These are phyloP conservation scores for Chondrilla cf. caribensis DNA, from an alignment of 37 sponge, comb jelly and placozoan species.

Conservation along the genomic window DNA sequence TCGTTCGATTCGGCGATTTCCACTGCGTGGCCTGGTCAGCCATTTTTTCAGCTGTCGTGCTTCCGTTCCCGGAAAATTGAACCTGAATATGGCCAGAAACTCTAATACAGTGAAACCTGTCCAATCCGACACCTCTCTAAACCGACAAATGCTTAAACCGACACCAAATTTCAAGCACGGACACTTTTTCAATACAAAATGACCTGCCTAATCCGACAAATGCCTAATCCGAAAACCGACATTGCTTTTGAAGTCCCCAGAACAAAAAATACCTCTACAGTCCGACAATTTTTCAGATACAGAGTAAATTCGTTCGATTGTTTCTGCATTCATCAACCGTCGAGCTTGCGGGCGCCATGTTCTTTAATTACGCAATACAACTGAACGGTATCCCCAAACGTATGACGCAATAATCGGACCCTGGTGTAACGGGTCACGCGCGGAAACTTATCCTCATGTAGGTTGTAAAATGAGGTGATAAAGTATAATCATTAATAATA, in stretches of 20 bases:
- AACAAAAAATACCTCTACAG: not conserved
- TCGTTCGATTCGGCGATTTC: not conserved
- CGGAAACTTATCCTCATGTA: too few relatives aligned
- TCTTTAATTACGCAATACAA: too few relatives aligned
- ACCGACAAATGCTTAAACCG: not conserved
- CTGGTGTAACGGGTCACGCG: too few relatives aligned
- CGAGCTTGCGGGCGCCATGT: too few relatives aligned
- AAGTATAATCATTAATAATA: not conserved
- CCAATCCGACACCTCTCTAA: conserved; percentile 2
- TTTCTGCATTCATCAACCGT: not conserved
- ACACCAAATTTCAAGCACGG: not conserved
- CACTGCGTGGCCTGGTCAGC: not conserved
- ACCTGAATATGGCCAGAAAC: conserved; percentile 34
- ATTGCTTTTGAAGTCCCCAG: not conserved
- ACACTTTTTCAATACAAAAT: conserved; percentile 7
- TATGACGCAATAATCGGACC: too few relatives aligned
- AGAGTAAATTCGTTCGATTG: too few relatives aligned
- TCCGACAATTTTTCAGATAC: not conserved
- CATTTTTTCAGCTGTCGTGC: not conserved
- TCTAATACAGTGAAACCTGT: conserved; percentile 21
- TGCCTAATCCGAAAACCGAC: conserved; percentile 10
- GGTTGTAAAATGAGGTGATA: too few relatives aligned
- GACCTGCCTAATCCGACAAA: not conserved
- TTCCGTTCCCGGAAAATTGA: not conserved
- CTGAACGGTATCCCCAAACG: too few relatives aligned